Evolutionary conservation across 2,888 invertebrate genomes (phyloP).

Genomic region (Orthosia gothica): DNA sequence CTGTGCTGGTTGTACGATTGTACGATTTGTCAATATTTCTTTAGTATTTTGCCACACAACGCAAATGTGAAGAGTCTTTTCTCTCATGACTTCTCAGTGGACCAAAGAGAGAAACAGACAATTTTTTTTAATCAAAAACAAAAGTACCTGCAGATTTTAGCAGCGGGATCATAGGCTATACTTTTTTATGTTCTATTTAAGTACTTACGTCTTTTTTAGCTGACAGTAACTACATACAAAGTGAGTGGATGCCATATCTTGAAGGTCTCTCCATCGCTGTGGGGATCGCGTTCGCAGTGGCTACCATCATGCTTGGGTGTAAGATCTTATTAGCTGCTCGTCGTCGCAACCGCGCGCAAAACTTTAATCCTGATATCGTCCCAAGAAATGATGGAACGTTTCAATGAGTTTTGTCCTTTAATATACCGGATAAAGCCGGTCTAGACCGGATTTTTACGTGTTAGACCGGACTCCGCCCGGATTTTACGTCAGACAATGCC

Average conservation of each 20-base stretch:
- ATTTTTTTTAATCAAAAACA: no score
- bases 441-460: no score
- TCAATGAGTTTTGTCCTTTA: background rate
- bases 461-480: no score
- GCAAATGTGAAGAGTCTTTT: background rate
- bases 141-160: no score
- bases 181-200: no score
- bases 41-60: background rate
- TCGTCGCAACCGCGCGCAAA: background rate
- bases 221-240: background rate
- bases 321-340: slow-evolving; percentile 57
- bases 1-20: no score
- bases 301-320: slow-evolving; percentile 58
- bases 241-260: slow-evolving; percentile 71
- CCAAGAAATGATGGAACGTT: slow-evolving; percentile 26
- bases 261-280: slow-evolving; percentile 67
- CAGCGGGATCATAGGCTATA: no score
- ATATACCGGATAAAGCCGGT: no score
- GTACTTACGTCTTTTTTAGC: background rate
- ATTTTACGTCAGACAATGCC: no score
- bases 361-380: background rate
- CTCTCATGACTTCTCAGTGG: slow-evolving; percentile 5
- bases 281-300: slow-evolving; percentile 39
- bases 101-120: slow-evolving; percentile 2
- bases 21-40: no score